Base-by-base conservation (phyloP, 2,113 vertebrate species). In the Bettongia penicillata region DNA sequence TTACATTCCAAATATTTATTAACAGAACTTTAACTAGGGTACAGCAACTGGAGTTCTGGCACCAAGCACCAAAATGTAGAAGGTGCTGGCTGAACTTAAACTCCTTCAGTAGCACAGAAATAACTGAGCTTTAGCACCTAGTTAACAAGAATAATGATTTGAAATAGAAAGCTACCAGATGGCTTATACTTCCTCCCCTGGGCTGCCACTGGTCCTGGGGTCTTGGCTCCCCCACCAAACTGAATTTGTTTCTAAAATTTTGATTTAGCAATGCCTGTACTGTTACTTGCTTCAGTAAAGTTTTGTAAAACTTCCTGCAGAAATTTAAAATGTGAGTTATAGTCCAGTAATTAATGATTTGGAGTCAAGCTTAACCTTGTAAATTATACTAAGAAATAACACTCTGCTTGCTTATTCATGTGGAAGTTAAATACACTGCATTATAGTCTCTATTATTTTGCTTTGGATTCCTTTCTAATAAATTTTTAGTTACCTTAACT, bases 321-420 rank as follows among this genome's bases (percentile, higher is more conserved):
- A 84, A 43, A 43, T 43, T 84, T 22, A 84, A 84, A 84, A 84
- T 84, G n/a, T 84, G 19, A 84, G 16, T 43, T 84, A 43, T 84
- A 95, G 24, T 14, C 26, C 84, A 96, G 89, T 93, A 95, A 93
- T 93, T 43, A 94, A 90, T 48, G 53, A 43, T 77, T 93, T 31
- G 93, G 52, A 91, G n/a, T 47, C 53, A 51, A 91, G 52, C 93
- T 94, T 49, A 52, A 2, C 25, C 7, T 90, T 93, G 0, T 84
- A 90, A 93, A 91, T 91, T 31, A 84, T 26, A 90, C 43, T 50
- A 90, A n/a, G 25, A 90, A 90, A 90, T 90, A 50, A 90, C 26
- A 51, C n/a, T 25, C 90, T 50, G 28, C 50, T 53, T 94, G 91
- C 31, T 95, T 94, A 43, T 61, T 43, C 47, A 53, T 31, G 23